A percentile compares a stretch with the other conserved stretches of the same genome.
These are phyloP conservation scores for Heliconius aoede DNA, from an alignment of 2,888 invertebrate species.

Conservation along the genomic window DNA sequence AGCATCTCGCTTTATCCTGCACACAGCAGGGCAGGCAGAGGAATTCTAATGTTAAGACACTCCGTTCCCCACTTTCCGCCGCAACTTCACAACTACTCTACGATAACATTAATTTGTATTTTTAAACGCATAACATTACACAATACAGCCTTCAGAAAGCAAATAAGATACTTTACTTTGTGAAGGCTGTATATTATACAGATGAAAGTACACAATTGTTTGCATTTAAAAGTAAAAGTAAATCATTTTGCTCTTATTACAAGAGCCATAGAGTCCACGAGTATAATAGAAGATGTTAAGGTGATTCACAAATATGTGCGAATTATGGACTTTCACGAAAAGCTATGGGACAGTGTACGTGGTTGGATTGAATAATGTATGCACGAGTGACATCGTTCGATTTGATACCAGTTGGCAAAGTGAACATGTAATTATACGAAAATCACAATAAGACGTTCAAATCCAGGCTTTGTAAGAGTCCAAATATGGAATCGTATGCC, in stretches of 20 bases:
- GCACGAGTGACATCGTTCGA: not conserved
- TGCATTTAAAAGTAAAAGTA: slow-evolving; percentile 62
- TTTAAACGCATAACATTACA: slow-evolving; percentile 32
- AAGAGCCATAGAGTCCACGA: slow-evolving; percentile 54
- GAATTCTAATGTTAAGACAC: no score
- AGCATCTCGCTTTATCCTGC: no score
- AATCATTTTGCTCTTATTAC: slow-evolving; percentile 51
- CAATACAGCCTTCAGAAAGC: slow-evolving; percentile 40
- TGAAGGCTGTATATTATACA: slow-evolving; percentile 26
- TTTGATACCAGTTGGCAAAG: not conserved
- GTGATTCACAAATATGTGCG: slow-evolving; percentile 62
- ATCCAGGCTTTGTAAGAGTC: no score
- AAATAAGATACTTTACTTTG: no score
- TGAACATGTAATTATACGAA: not conserved
- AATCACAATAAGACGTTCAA: no score
- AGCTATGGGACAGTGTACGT: slow-evolving; percentile 57
- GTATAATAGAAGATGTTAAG: slow-evolving; percentile 39
- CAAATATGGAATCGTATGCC: no score
- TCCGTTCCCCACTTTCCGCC: no score
- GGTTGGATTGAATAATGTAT: slow-evolving; percentile 27
- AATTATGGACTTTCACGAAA: slow-evolving; percentile 74
- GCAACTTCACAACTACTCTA: not conserved
- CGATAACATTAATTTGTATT: not conserved
- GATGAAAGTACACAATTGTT: slow-evolving; percentile 58
- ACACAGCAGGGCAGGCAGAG: no score